Base-by-base conservation (phyloP, 2,888 invertebrate species). In the Stenoptilia bipunctidactyla region DNA sequence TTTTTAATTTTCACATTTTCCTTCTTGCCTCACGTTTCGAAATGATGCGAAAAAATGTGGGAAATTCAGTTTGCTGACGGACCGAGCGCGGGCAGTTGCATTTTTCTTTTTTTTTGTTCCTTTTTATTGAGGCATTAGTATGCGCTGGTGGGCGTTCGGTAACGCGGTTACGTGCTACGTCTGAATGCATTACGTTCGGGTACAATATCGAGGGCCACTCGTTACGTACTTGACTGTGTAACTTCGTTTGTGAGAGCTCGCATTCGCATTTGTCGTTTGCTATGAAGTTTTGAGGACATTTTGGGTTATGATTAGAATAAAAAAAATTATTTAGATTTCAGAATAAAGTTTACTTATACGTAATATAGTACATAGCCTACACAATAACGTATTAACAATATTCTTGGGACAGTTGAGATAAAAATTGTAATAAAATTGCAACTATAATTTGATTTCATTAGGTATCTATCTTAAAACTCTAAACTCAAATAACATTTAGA, bases 181-280 rank as follows among this genome's bases (percentile, higher is more conserved):
- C 48, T 49, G 49, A 51, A 48, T 52, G 15, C 33, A 13, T 25
- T 37, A 15, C 39, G 34, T 27, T 14, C 55, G 56, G 59, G 64
- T 60, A 68, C 63, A 66, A 69, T 69, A 58, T 66, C 58, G 64
- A 64, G 67, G 67, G 69, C 72, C 74, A 74, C 79, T 77, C 79
- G 79, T 79, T 79, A 73, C 71, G 69, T 71, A 80, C 82, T 82
- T 79, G 82, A 80, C 82, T 80, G 74, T 75, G 70, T 80, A 82
- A 82, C 80, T 80, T 79, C 76, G 71, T 82, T 82, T 77, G 72
- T 61, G 64, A 68, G 55, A 59, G 65, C 63, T 61, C 56, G 62
- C 56, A 56, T 53, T 52, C 61, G 51, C 55, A 50, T 55, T 45
- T 56, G 45, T 38, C 42, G 38, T 47, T 41, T 49, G 47, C 65